phyloP scores from a whole-genome alignment of 2,888 invertebrate genomes.

The Drosophila borborema region DNA sequence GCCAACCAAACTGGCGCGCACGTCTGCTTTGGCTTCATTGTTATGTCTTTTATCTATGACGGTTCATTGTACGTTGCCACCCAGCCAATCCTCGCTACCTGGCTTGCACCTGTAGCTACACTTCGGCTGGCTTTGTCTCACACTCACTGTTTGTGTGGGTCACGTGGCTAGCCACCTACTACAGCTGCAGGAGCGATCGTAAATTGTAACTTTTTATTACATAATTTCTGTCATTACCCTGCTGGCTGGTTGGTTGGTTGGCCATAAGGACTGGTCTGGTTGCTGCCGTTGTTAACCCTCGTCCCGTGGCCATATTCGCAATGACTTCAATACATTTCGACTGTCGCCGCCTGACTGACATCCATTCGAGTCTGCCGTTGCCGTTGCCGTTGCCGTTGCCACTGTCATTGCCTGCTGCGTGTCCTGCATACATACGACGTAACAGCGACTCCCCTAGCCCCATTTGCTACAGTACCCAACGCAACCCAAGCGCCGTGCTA shows the following conservation, averaged over 20 bases:
- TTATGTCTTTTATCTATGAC: conserved; percentile 79
- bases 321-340: conserved; percentile 80
- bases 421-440: conserved; percentile 68
- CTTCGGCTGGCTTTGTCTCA: conserved; percentile 2
- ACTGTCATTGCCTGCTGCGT: conserved; percentile 66
- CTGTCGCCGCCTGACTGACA: conserved; percentile 71
- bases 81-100: neutral
- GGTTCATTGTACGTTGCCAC: conserved; percentile 72
- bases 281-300: conserved; percentile 60
- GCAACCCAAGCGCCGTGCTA: neutral
- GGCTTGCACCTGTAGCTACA: conserved; percentile 62
- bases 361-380: conserved; percentile 17
- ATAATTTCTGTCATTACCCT: conserved; percentile 83
- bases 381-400: conserved; percentile 23
- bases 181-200: conserved; percentile 66
- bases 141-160: conserved; percentile 46
- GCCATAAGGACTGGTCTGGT: conserved; percentile 49
- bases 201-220: conserved; percentile 84
- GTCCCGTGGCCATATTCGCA: conserved; percentile 74
- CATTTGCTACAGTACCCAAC: neutral
- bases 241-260: conserved; percentile 49
- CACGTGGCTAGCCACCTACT: conserved; percentile 56
- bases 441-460: neutral
- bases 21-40: conserved; percentile 79
- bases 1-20: conserved; percentile 48